A percentile compares a stretch with the other conserved stretches of the same genome.
These are phyloP conservation scores for Rhadinocentrus ornatus DNA, from an alignment of 2,797 vertebrate genomes.

Conservation along the genomic window DNA sequence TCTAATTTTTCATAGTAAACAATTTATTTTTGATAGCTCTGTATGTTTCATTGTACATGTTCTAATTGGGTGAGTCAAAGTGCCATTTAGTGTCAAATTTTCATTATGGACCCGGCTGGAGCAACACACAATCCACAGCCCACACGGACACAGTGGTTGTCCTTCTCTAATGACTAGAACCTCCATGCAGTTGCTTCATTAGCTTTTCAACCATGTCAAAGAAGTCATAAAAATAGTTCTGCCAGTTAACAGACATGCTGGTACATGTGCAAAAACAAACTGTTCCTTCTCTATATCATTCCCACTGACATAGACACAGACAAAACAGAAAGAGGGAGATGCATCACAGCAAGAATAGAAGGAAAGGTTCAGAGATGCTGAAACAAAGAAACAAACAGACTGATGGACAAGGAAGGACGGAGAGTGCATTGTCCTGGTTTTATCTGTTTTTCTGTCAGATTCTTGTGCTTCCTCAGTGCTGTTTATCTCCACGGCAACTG, in stretches of 20 bases:
- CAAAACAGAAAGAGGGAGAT: conserved; percentile 3
- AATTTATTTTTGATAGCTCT: not conserved
- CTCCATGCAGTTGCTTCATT: conserved; percentile 60
- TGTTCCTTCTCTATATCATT: conserved; percentile 39
- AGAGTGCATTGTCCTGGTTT: conserved; percentile 22
- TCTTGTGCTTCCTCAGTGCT: conserved; percentile 56
- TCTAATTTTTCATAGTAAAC: not conserved
- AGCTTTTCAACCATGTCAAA: conserved; percentile 53
- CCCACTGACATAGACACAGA: conserved; percentile 38
- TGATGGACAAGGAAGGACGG: conserved; percentile 6
- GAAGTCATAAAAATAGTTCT: conserved; percentile 58
- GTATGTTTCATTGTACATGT: conserved; percentile 20
- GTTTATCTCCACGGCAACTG: conserved; percentile 76
- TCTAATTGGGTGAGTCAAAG: conserved; percentile 9
- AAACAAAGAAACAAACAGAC: conserved; percentile 23
- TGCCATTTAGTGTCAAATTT: conserved; percentile 19
- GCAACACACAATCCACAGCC: conserved; percentile 35
- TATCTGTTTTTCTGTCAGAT: conserved; percentile 43
- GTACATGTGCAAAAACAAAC: conserved; percentile 30
- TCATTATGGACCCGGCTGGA: conserved; percentile 36
- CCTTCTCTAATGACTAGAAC: conserved; percentile 47
- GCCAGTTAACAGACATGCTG: conserved; percentile 50
- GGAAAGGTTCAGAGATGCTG: conserved; percentile 26
- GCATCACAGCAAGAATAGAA: conserved; percentile 21
- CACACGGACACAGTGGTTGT: conserved; percentile 52